These are phyloP conservation scores for Drosophila demipolita DNA, from an alignment of 2,888 invertebrate species.

Conservation along the genomic window DNA sequence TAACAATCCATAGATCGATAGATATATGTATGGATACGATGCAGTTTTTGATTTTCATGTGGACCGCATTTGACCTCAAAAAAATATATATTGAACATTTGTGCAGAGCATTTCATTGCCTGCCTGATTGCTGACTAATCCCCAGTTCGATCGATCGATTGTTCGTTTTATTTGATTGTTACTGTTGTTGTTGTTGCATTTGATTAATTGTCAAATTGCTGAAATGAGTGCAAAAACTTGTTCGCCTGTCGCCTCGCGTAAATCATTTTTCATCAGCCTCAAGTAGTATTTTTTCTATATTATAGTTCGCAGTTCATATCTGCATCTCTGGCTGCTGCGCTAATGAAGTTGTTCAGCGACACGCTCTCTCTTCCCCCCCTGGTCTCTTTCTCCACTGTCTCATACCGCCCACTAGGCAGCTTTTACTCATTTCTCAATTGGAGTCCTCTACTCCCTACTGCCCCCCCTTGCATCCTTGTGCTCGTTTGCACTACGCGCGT, in stretches of 20 bases:
- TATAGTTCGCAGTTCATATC: constrained; percentile 46
- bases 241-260: constrained; percentile 72
- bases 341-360: constrained; percentile 60
- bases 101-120: constrained; percentile 59
- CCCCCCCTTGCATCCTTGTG: constrained; percentile 8
- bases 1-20: constrained; percentile 48
- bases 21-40: constrained; percentile 14
- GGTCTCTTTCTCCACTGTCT: neutral
- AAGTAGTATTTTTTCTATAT: constrained; percentile 12
- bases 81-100: constrained; percentile 49
- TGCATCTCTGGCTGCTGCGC: constrained; percentile 26
- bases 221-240: constrained; percentile 81
- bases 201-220: constrained; percentile 81
- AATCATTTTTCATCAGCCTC: constrained; percentile 63
- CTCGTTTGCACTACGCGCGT: constrained; percentile 62
- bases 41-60: constrained; percentile 57
- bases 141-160: constrained; percentile 53
- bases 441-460: neutral
- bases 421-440: constrained; percentile 13
- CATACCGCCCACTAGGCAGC: constrained; percentile 29
- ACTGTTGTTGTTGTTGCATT: constrained; percentile 57
- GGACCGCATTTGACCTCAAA: constrained; percentile 70
- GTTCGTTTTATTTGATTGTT: constrained; percentile 31
- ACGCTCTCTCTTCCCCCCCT: constrained; percentile 11
- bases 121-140: constrained; percentile 68